Evolutionary conservation across 2,888 invertebrate genomes (phyloP), one percentile per base, ranked within the genome.

Genomic region (Chrysolina americana): DNA sequence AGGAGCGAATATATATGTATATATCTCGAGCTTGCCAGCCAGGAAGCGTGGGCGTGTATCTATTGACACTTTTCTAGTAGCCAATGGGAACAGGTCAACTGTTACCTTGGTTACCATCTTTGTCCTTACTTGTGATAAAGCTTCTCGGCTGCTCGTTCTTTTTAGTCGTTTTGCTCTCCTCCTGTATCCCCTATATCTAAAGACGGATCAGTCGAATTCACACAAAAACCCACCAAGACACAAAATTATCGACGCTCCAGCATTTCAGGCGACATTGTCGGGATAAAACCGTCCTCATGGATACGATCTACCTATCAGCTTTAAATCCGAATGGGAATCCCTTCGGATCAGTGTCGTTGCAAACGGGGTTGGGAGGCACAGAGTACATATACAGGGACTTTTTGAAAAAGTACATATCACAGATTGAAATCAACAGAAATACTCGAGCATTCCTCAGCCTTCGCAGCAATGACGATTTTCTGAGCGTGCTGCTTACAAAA

Each of bases 11-110:
- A 50, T 50, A 59, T 59, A 59, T 59, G 19, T 53, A 17, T 23
- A 28, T 23, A n/a, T 59, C 28, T 59, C 59, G 59, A 28, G 59
- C 59, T 59, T 59, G 65, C 41, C 65, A 65, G 65, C 65, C 80
- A 80, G 78, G 79, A 80, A 74, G 64, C 71, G 85, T 84, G 85
- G 84, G 86, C 85, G 86, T 85, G 86, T 85, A 84, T 83, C 85
- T 86, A 86, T 85, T 84, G 86, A 86, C 85, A 86, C 85, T 84
- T 85, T 86, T 86, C 85, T 84, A 84, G 85, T 85, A 84, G 84
- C 86, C 86, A 86, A 86, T 86, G 83, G 83, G 82, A 83, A 80
- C 84, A 83, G 85, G 85, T 86, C 85, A 85, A 82, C 82, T 80
- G 86, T 86, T 84, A 83, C 85, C 85, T 81, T 83, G 84, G 86